These are phyloP conservation scores for Naja naja DNA, from an alignment of 2,113 vertebrate genomes.

Conservation along the genomic window DNA sequence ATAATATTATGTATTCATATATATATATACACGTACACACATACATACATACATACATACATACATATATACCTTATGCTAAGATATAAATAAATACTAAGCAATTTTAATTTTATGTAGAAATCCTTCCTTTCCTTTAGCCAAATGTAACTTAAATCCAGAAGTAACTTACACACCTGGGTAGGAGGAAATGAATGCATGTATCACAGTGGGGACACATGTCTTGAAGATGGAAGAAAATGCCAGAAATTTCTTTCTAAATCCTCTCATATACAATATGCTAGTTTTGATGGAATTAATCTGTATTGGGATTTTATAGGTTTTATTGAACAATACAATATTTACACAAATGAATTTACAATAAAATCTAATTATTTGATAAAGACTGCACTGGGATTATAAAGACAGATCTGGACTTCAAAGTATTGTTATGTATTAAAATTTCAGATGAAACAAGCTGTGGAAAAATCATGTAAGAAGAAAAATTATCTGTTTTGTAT, in stretches of 20 bases:
- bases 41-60: too few relatives aligned
- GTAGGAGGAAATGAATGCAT: neutral
- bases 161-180: neutral
- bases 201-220: neutral
- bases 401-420: neutral
- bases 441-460: conserved; percentile 20
- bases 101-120: neutral
- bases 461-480: conserved; percentile 30
- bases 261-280: neutral
- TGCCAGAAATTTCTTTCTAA: neutral
- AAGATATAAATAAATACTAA: neutral
- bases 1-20: neutral
- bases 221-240: neutral
- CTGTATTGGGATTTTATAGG: neutral
- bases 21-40: neutral
- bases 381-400: neutral
- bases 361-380: neutral
- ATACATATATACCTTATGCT: neutral
- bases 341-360: neutral
- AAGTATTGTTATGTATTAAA: conserved; percentile 2
- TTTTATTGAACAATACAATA: neutral
- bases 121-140: neutral
- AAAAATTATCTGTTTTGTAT: conserved; percentile 32
- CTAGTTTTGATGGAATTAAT: neutral
- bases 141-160: neutral